These are phyloP conservation scores for Bubo blakistoni DNA, from an alignment of 2,113 vertebrate genomes.

Conservation along the genomic window DNA sequence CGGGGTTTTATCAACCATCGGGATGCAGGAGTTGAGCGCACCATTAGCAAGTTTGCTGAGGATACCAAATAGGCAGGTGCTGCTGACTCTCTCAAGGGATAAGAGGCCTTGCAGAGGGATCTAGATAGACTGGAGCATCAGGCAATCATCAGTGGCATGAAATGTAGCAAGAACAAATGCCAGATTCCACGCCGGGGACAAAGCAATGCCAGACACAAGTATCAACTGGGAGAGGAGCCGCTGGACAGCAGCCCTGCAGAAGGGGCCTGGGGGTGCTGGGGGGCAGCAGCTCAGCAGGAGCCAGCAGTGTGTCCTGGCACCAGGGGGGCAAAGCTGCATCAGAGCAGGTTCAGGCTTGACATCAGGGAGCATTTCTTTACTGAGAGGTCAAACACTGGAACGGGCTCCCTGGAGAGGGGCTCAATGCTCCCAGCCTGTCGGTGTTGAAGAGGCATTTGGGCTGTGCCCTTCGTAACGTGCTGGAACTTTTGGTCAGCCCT, in stretches of 20 bases:
- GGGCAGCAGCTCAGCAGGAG: not conserved
- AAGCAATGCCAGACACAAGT: fast-evolving
- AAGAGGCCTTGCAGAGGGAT: not conserved
- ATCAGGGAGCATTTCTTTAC: not conserved
- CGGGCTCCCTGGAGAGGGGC: not conserved
- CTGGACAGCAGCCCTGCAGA: not conserved
- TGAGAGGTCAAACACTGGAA: not conserved
- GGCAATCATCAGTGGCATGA: not conserved
- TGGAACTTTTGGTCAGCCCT: not conserved
- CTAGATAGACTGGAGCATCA: not conserved
- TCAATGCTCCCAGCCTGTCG: not conserved
- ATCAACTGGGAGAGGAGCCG: too few species aligned
- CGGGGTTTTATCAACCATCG: not conserved
- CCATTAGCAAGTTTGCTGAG: not conserved
- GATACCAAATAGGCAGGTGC: not conserved
- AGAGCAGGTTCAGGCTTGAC: not conserved
- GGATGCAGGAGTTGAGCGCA: not conserved
- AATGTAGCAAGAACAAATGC: not conserved
- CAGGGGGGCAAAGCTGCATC: not conserved
- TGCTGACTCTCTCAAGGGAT: not conserved
- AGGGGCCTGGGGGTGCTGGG: not conserved
- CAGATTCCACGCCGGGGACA: not conserved
- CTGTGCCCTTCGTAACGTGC: not conserved
- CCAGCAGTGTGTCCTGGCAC: not conserved
- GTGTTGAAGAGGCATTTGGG: not conserved